Evolutionary conservation across 2,888 invertebrate species (phyloP), one percentile per base, ranked within the genome.

Genomic region (Atherix ibis): DNA sequence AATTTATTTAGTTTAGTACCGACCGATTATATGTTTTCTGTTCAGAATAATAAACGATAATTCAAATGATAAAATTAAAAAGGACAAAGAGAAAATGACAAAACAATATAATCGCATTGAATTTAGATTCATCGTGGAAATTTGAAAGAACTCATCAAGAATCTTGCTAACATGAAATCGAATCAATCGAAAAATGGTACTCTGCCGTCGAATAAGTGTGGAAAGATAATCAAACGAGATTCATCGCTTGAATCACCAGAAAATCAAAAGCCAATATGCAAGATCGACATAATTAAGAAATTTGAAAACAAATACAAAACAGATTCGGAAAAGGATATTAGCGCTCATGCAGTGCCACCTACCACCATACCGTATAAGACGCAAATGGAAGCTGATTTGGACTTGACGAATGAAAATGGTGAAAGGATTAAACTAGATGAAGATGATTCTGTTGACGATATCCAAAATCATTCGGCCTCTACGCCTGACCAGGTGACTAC

Each of bases 261-360:
- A 10, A 46, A 46, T 26, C 40, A 43, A 17, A 40, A 44, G 26
- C 36, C 43, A 17, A 42, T 49, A 18, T 41, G 48, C 37, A 71
- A 73, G 13, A 67, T 67, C 52, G 70, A 72, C 47, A 53, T 73
- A 10, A 68, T 74, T 28, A 72, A 71, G 50, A 73, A 71, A 43
- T 70, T 75, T 56, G 75, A 76, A 46, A 66, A 64, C 39, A 60
- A 59, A 46, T 57, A 57, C 25, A 57, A 56, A 43, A 52, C 47
- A 24, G 56, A 58, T 37, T 49, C 52, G 2, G 58, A 59, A 31
- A 44, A 43, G 29, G 43, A 35, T 27, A 31, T 17, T 27, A 33
- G 22, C 31, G 19, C 22, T 5, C 9, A 39, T 32, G 30, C 31
- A 12, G 32, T 33, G 10, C 34, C 32, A 36, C 37, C 25, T 27